Percentiles rank a stretch among this genome's conserved stretches.
phyloP scores from a whole-genome alignment of 2,888 invertebrate genomes.

The Tanaodytes sp. region DNA sequence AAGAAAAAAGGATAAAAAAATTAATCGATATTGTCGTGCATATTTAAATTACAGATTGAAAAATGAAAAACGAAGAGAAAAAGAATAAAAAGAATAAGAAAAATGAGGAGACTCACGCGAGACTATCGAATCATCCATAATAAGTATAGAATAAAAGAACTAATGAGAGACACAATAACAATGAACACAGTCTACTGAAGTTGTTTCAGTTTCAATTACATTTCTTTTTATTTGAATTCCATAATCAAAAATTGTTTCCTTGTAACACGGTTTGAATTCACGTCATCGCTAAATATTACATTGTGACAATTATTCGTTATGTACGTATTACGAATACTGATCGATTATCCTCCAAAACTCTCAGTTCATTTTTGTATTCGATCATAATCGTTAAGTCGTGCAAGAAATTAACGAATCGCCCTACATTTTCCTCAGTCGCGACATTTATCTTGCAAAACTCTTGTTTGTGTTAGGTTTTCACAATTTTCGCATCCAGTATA shows the following conservation, averaged over 20 bases:
- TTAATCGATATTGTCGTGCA: conserved; percentile 35
- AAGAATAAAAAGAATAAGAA: conserved; percentile 27
- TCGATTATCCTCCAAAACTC: conserved; percentile 64
- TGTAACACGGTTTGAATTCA: conserved; percentile 71
- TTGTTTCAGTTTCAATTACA: conserved; percentile 72
- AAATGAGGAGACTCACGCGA: conserved; percentile 48
- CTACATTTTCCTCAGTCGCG: conserved; percentile 58
- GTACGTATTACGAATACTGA: conserved; percentile 69
- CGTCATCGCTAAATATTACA: conserved; percentile 70
- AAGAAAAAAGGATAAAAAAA: conserved; percentile 20
- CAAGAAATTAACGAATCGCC: conserved; percentile 61
- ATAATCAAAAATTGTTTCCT: conserved; percentile 70
- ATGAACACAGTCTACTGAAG: conserved; percentile 68
- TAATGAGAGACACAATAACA: conserved; percentile 57
- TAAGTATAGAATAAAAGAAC: conserved; percentile 33
- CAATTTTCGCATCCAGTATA: conserved; percentile 68
- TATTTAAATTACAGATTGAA: conserved; percentile 37
- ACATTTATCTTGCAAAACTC: conserved; percentile 51
- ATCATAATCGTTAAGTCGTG: conserved; percentile 61
- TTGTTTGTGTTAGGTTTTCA: conserved; percentile 59
- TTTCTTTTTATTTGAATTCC: conserved; percentile 73
- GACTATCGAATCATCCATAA: conserved; percentile 35
- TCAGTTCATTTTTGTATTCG: conserved; percentile 56
- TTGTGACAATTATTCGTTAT: conserved; percentile 70
- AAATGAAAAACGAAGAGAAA: conserved; percentile 21